These are phyloP conservation scores for Pseudococcus jackbeardsleyi DNA, from an alignment of 2,888 invertebrate genomes.

Conservation along the genomic window DNA sequence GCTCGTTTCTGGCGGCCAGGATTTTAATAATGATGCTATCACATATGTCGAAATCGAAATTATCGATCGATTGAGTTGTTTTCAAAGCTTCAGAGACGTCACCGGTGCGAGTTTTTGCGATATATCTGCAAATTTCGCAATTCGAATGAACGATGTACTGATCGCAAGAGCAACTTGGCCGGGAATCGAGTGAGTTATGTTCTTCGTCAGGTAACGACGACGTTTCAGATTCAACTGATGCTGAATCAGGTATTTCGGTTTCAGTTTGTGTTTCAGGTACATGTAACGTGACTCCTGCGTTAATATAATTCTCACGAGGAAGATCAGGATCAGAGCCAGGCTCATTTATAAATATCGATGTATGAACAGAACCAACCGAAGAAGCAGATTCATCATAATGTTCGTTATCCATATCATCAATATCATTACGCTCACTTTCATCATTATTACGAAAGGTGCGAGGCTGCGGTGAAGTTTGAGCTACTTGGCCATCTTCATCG, in stretches of 20 bases:
- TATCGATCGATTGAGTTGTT: background rate
- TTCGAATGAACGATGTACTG: background rate
- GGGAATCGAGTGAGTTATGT: background rate
- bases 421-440: background rate
- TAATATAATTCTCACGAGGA: background rate
- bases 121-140: background rate
- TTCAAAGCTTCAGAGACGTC: background rate
- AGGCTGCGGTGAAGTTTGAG: background rate
- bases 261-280: background rate
- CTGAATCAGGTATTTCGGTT: background rate
- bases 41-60: constrained; percentile 3
- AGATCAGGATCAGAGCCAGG: background rate
- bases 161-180: no score
- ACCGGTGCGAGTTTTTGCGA: background rate
- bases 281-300: constrained; percentile 20
- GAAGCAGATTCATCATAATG: background rate
- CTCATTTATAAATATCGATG: background rate
- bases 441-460: background rate
- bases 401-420: background rate
- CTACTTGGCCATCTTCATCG: background rate
- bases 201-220: background rate
- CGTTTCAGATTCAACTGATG: background rate
- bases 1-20: background rate
- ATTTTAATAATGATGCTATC: background rate
- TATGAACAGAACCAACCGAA: background rate